phyloP scores from a whole-genome alignment of 2,888 invertebrate species.

The Parochlus steinenii region DNA sequence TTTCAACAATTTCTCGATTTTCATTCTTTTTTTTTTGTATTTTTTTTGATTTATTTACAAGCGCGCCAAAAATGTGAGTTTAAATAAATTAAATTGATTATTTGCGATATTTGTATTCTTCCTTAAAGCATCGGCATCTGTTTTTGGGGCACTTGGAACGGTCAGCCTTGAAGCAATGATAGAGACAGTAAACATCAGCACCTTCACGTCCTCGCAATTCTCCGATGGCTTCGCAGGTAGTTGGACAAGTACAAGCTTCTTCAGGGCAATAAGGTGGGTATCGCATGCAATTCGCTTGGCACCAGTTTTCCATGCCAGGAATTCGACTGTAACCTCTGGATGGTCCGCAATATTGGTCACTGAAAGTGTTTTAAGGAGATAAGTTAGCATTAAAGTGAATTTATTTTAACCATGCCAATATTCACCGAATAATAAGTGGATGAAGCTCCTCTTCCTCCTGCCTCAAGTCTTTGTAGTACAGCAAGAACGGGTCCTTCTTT shows the following conservation, averaged over 20 bases:
- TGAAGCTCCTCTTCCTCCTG: slow-evolving; percentile 45
- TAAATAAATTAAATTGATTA: too few species aligned
- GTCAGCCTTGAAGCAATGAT: slow-evolving; percentile 61
- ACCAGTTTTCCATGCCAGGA: slow-evolving; percentile 70
- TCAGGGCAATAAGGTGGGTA: slow-evolving; percentile 76
- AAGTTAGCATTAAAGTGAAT: slow-evolving; percentile 15
- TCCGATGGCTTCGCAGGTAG: slow-evolving; percentile 67
- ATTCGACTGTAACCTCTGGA: slow-evolving; percentile 43
- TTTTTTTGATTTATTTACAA: too few species aligned
- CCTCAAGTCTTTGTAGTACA: slow-evolving; percentile 55
- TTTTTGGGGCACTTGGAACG: slow-evolving; percentile 49
- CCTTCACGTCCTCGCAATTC: slow-evolving; percentile 53
- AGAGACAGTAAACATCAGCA: slow-evolving; percentile 72
- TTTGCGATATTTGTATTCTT: slow-evolving; percentile 10
- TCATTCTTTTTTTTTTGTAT: too few species aligned
- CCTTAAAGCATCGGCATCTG: slow-evolving; percentile 53
- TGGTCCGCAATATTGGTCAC: slow-evolving; percentile 67
- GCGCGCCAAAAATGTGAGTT: too few species aligned
- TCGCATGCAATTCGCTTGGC: slow-evolving; percentile 67
- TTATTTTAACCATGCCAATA: slow-evolving; percentile 14
- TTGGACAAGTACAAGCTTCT: slow-evolving; percentile 65
- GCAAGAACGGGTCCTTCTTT: slow-evolving; percentile 50
- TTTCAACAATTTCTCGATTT: too few species aligned
- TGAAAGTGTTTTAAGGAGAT: too few species aligned
- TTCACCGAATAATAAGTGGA: slow-evolving; percentile 60